Evolutionary conservation across 2,113 vertebrate species (phyloP).

Genomic region (Sinocyclocheilus anophthalmus): DNA sequence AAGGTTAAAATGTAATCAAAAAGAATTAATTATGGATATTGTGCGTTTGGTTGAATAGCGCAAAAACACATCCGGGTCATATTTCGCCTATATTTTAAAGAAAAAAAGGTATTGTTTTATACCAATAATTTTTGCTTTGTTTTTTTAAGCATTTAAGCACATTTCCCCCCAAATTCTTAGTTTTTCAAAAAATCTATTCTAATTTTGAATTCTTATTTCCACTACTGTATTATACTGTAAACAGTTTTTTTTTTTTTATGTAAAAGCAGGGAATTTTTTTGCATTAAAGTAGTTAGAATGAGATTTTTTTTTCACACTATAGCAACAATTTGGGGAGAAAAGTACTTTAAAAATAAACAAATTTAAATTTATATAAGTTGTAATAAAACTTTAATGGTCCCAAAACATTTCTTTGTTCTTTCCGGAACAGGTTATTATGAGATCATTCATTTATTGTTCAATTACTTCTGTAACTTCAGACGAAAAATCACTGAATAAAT

Average conservation of each 20-base stretch:
- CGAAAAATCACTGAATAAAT: not conserved
- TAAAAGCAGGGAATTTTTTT: not conserved
- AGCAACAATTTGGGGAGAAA: not conserved
- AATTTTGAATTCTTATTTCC: not conserved
- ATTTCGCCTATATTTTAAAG: not conserved
- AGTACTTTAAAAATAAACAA: not conserved
- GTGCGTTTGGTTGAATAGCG: not conserved
- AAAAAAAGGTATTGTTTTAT: not conserved
- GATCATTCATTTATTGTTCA: not conserved
- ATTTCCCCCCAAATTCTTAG: not conserved
- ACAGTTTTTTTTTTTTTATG: not conserved
- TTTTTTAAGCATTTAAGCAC: not conserved
- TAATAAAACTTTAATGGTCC: not conserved
- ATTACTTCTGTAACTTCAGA: not conserved
- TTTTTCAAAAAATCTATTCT: not conserved
- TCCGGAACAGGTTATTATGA: not conserved
- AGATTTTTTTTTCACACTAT: not conserved
- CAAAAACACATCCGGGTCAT: not conserved
- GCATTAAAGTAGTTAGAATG: not conserved
- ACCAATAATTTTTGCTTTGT: not conserved
- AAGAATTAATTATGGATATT: not conserved
- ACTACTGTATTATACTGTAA: not conserved
- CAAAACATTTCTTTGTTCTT: not conserved
- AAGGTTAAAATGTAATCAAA: no score
- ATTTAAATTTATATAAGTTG: not conserved